Base-by-base conservation (phyloP, 2,888 invertebrate genomes). In the Nematopogon swammerdamellus region DNA sequence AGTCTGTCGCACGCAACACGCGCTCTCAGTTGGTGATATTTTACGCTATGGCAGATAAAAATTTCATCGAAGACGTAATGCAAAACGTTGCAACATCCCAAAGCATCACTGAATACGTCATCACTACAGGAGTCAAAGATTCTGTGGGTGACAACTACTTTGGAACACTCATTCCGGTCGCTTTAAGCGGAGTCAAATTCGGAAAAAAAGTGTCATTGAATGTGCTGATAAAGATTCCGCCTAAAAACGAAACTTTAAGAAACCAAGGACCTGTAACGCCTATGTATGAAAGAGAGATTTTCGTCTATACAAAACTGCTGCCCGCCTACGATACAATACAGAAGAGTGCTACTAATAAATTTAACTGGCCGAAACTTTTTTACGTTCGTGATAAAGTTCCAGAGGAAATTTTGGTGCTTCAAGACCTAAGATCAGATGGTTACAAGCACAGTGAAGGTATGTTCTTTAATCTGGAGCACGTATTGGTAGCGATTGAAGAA, bases 141-240 rank as follows among this genome's bases (percentile, higher is more conserved):
- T 59, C 52, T 53, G 63, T 70, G 19, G 74, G 68, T 1, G 76
- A 76, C 56, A 77, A 77, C 54, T 79, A 72, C 55, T 79, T 79
- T 42, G 77, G 75, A 29, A 58, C 70, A 45, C 58, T 77, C 19
- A 56, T 76, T 42, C 76, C 77, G 5, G 56, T 72, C 44, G 53
- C 58, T 44, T 54, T 77, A 54, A 55, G 53, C 19, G 71, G 67
- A 14, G 29, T 56, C 52, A 51, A 47, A 36, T 43, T 60, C 42
- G 57, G 54, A 1, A 54, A 56, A 25, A 51, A 55, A 36, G 54
- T 60, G 36, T 55, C 45, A 49, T 52, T 69, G n/a, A 52, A 59
- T 30, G 49, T 74, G 20, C 65, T 74, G 47, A 57, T 77, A 50
- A 79, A 79, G 61, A 58, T 75, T 49, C 73, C 77, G 46, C 77